These are phyloP conservation scores for Dicyrtoma fusca DNA, from an alignment of 2,888 invertebrate genomes.

Conservation along the genomic window DNA sequence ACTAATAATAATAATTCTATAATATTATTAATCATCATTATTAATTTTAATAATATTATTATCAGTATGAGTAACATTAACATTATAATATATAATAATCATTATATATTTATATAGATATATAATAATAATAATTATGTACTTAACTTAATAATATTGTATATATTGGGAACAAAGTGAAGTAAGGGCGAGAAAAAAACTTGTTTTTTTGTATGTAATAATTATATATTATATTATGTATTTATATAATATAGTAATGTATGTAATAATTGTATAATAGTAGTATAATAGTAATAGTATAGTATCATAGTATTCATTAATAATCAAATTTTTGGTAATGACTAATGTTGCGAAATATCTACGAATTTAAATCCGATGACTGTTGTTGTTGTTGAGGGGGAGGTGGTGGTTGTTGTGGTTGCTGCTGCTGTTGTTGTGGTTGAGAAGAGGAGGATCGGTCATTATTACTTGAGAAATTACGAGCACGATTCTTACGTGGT, in stretches of 20 bases:
- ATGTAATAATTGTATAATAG: not conserved
- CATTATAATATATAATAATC: no score
- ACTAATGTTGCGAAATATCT: conserved; percentile 38
- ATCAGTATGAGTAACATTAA: no score
- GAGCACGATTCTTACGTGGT: conserved; percentile 28
- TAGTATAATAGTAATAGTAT: not conserved
- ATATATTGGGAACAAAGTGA: conserved; percentile 37
- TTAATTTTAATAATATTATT: no score
- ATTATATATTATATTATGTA: not conserved
- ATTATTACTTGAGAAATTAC: conserved; percentile 30
- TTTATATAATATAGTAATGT: not conserved
- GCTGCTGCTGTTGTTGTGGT: conserved; percentile 17
- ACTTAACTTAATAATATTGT: conserved; percentile 1
- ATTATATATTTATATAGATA: no score
- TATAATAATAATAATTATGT: no score
- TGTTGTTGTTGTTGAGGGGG: conserved; percentile 32
- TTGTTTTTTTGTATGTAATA: conserved; percentile 2
- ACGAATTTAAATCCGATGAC: conserved; percentile 38
- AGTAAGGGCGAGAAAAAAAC: conserved; percentile 38
- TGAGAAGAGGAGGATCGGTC: conserved; percentile 28
- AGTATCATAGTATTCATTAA: conserved; percentile 16
- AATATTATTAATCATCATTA: conserved; percentile 5
- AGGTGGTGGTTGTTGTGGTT: conserved; percentile 35
- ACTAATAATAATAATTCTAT: not conserved
- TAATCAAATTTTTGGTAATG: conserved; percentile 38